Evolutionary conservation across 2,113 vertebrate genomes (phyloP), one percentile per base, ranked within the genome.

Genomic region (Desmodus rotundus): DNA sequence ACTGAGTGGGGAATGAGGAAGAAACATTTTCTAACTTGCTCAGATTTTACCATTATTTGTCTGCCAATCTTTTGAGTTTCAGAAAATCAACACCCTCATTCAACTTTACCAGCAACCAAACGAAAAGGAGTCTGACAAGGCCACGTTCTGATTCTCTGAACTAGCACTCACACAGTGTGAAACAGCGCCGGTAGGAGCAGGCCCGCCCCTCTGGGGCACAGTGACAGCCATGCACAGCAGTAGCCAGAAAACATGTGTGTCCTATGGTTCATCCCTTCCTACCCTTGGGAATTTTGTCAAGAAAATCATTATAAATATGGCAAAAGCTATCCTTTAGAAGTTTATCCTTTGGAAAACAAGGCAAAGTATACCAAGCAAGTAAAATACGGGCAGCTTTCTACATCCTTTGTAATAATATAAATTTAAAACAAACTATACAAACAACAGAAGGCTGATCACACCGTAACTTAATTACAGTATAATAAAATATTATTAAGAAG

Each of bases 351-450:
- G 12, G 4, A 33, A 89, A 86, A 63, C 15, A 85, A 74, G 15
- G 73, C 22, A 65, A 24, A 54, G 13, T 45, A 58, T n/a, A 89
- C 73, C 2, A 72, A 50, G 43, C 68, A 68, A 87, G 38, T 28
- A 70, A 93, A 76, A 63, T 5, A 50, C 9, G 50, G 26, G 56
- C 36, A 65, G 33, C 52, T 84, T 74, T 91, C 72, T 73, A 4
- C 12, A 85, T 38, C 36, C n/a, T 80, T n/a, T 56, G 2, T 54
- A 24, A 82, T 4, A n/a, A 20, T 38, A 33, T 24, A 89, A 85
- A 91, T 54, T n/a, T 92, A n/a, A 95, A 95, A 73, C 15, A 95
- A 95, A 73, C 15, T 72, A 50, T n/a, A 74, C 6, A 50, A 70
- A 76, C 36, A 63, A 76, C 36, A 56, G n/a, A 74, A 56, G 36